Evolutionary conservation across 2,113 vertebrate genomes (phyloP), one percentile per base, ranked within the genome.

Genomic region (Macheiramphus alcinus): DNA sequence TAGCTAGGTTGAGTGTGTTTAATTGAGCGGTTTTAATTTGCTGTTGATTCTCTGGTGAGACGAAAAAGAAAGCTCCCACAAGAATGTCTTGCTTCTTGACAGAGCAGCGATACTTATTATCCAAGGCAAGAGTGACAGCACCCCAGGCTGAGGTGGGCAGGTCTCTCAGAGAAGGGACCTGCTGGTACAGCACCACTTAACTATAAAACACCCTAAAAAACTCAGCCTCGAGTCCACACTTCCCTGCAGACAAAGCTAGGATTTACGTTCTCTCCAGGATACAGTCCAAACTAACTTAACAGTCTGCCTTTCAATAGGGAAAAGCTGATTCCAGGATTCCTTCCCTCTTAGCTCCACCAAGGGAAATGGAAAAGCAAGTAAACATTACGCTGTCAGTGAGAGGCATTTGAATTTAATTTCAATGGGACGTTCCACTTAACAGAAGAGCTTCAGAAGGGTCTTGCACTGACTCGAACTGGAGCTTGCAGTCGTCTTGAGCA

Each of bases 371-470:
- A 94, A 93, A 94, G 73, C 83, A 73, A 94, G 74, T 58, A 74
- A 88, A 71, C n/a, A 17, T 91, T 26, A 50, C 0, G 0, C 50
- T 95, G 45, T n/a, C 67, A 94, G 71, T 58, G 67, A 95, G 73
- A 90, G 63, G 76, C 70, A 68, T 95, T 82, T 82, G 34, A 82
- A 62, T 93, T 62, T 68, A 9, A 74, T 90, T 80, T 90, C 53
- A 93, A 18, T 62, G 22, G 71, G 84, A 66, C 6, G 4, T 91
- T 90, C 87, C 89, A 86, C 91, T 97, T 88, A 90, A 86, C 50
- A 85, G 86, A 91, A 95, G 87, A 95, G 74, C 67, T 93, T 92
- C 94, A 93, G 83, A 95, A 91, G 76, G 86, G 80, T 91, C 88
- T 93, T 87, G 70, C 91, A 79, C 80, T 59, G 91, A 22, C 88